These are phyloP conservation scores for Echinarachnius parma DNA, from an alignment of 53 echinoderm and acorn worm species.

Conservation along the genomic window DNA sequence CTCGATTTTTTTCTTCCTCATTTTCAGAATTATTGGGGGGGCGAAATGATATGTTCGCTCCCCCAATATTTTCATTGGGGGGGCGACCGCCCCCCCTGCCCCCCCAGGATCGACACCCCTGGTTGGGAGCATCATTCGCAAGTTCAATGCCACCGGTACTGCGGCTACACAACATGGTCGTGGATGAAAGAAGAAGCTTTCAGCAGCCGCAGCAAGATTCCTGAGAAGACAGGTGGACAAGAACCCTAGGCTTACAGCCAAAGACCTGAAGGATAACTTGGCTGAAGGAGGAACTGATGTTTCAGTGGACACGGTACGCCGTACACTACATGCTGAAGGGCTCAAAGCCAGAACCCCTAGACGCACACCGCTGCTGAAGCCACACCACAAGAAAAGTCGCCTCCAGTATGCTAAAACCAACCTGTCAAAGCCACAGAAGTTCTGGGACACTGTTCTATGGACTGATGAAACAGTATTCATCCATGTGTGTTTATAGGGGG, in stretches of 20 bases:
- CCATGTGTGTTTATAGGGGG: slow-evolving; percentile 23
- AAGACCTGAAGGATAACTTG: slow-evolving; percentile 9
- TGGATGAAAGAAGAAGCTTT: too few species aligned
- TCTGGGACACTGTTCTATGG: slow-evolving; percentile 34
- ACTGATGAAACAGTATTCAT: slow-evolving; percentile 26
- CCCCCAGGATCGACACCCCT: too few species aligned
- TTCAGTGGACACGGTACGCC: slow-evolving; percentile 23
- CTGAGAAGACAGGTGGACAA: slow-evolving; percentile 19
- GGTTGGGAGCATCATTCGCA: too few species aligned
- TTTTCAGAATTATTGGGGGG: too few species aligned
- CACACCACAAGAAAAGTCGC: slow-evolving; percentile 16
- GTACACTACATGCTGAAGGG: background rate
- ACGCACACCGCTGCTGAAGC: slow-evolving; percentile 13
- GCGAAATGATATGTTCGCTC: too few species aligned
- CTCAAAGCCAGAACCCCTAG: slow-evolving; percentile 14
- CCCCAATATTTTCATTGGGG: too few species aligned
- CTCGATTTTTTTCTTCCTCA: too few species aligned
- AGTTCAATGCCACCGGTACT: too few species aligned
- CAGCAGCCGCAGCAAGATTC: slow-evolving; percentile 6
- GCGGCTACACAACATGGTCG: too few species aligned
- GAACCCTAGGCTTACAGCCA: slow-evolving; percentile 19
- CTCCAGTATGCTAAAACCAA: slow-evolving; percentile 20
- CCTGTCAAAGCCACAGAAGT: slow-evolving; percentile 16
- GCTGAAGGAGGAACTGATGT: slow-evolving; percentile 27
- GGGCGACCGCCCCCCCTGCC: too few species aligned